Base-by-base conservation (phyloP, 1,140 invertebrate species). In the Eueides isabella region DNA sequence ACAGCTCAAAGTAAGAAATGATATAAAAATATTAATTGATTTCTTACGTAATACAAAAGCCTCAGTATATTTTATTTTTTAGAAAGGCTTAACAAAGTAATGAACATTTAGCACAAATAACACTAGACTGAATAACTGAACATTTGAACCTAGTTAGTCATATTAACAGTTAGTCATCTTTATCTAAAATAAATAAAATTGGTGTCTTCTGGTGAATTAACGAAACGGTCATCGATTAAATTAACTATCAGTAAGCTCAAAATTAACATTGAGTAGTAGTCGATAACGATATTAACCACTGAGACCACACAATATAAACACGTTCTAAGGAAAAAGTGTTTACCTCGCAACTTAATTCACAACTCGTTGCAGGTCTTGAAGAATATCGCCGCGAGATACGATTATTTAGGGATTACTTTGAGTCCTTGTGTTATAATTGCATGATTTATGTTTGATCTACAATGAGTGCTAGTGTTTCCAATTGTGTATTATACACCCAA, bases 201-300 rank as follows among this genome's bases (percentile, higher is more conserved):
- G 90, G 90, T 92, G 88, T 87, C 72, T 83, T 86, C 80, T 85
- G 90, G 89, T 92, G 85, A 87, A 88, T 88, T 91, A 92, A 91
- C 87, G 76, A 76, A 82, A 85, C 85, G 85, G 85, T 86, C 87
- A 90, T 84, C 72, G 67, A 87, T 83, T 86, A 88, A 87, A 85
- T 78, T 55, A 55, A 72, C 41, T 81, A 81, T 78, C 79, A 86
- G 80, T 87, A 88, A 87, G 84, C 84, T 88, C 87, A 72, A 89
- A 89, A 89, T 90, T 91, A 91, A 92, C 88, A 85, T 80, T 77
- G 74, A 76, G 89, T 91, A 91, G 88, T 76, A 64, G 83, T 86
- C 81, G 83, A 88, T 90, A 88, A 90, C 81, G 86, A 88, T 71
- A 90, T 91, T 92, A 92, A 92, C 89, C 80, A 12, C 19, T 76